These are phyloP conservation scores for Cataglyphis hispanica DNA, from an alignment of 1,140 invertebrate genomes.

Conservation along the genomic window DNA sequence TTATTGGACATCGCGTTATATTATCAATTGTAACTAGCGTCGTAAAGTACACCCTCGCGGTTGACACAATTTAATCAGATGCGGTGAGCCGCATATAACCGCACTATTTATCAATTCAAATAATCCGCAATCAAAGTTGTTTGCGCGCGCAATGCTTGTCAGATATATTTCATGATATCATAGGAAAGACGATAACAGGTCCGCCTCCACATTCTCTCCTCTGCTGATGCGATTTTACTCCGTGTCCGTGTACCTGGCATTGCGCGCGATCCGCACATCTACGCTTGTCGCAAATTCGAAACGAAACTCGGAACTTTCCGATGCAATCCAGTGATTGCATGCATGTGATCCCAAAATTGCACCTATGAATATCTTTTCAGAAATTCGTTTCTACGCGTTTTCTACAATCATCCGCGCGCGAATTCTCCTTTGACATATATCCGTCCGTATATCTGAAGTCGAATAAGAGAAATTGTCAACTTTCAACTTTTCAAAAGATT, in stretches of 20 bases:
- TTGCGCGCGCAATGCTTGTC: slow-evolving; percentile 2
- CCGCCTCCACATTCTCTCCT: neutral
- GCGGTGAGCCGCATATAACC: slow-evolving; percentile 14
- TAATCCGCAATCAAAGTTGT: slow-evolving; percentile 52
- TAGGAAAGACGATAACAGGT: slow-evolving; percentile 36
- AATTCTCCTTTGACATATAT: neutral
- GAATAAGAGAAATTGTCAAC: neutral
- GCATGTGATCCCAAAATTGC: neutral
- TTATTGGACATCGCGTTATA: slow-evolving; percentile 22
- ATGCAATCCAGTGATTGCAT: neutral
- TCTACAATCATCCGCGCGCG: neutral
- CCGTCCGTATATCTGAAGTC: neutral
- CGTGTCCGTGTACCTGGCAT: slow-evolving; percentile 7
- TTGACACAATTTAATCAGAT: slow-evolving; percentile 54
- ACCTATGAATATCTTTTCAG: neutral
- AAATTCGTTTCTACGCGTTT: neutral
- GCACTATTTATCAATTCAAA: slow-evolving; percentile 45
- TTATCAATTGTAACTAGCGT: slow-evolving; percentile 49
- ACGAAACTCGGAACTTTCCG: slow-evolving; percentile 24
- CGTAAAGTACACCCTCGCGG: slow-evolving; percentile 32
- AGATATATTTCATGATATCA: slow-evolving; percentile 15
- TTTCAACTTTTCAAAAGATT: neutral
- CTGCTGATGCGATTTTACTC: slow-evolving; percentile 26
- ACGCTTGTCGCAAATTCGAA: slow-evolving; percentile 8
- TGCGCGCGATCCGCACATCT: neutral